Evolutionary conservation across 2,888 invertebrate species (phyloP).

Genomic region (Andrena fulva): DNA sequence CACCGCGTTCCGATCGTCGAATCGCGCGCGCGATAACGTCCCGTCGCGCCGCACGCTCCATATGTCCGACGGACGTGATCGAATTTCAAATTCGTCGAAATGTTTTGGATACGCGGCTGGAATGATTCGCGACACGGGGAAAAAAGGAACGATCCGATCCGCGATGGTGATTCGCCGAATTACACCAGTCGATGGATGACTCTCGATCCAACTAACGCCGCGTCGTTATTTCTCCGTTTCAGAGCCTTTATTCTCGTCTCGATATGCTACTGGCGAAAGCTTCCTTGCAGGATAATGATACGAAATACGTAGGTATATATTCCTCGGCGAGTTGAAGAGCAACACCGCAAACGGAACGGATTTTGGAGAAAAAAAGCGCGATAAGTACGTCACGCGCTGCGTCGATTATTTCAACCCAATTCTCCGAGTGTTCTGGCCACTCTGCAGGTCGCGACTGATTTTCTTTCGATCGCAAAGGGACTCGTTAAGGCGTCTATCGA

Average conservation of each 20-base stretch:
- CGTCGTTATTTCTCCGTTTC: constrained; percentile 18
- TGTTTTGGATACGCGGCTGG: constrained; percentile 52
- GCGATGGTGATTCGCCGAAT: background rate
- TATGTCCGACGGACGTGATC: constrained; percentile 68
- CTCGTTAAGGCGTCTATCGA: constrained; percentile 54
- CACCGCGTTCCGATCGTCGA: constrained; percentile 52
- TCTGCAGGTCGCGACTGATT: constrained; percentile 32
- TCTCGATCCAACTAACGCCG: constrained; percentile 22
- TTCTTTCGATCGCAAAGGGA: constrained; percentile 48
- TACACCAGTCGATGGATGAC: constrained; percentile 2
- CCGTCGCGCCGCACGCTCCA: constrained; percentile 42
- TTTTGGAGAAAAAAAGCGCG: background rate
- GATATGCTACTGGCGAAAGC: too few relatives aligned
- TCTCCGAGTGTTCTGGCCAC: constrained; percentile 40
- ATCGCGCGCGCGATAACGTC: constrained; percentile 53
- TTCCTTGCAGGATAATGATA: too few relatives aligned
- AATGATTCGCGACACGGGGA: constrained; percentile 37
- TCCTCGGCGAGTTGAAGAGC: too few relatives aligned
- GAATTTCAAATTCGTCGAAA: constrained; percentile 71
- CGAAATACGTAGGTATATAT: too few relatives aligned
- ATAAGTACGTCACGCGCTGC: background rate
- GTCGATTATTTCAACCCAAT: constrained; percentile 43
- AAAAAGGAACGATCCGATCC: constrained; percentile 19
- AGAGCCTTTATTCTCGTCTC: too few relatives aligned
- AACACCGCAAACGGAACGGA: background rate